Base-by-base conservation (phyloP, 2,888 invertebrate genomes). In the Aelia acuminata region DNA sequence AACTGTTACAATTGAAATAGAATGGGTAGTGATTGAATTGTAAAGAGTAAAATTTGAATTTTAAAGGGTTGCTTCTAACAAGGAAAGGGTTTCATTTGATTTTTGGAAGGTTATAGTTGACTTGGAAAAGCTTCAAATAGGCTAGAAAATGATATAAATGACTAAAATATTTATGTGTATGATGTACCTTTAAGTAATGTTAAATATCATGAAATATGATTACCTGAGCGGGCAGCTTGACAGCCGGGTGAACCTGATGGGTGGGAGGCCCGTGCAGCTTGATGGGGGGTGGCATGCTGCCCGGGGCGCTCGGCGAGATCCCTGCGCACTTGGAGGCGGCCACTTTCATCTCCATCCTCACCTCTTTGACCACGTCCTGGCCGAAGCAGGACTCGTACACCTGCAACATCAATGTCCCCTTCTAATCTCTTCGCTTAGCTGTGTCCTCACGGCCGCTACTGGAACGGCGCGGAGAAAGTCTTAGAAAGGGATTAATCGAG, bases 301-400 rank as follows among this genome's bases (percentile, higher is more conserved):
- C 49, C 5, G 88, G 88, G 50, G 47, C 88, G 63, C 88, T 85
- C 50, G 88, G 86, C 15, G 88, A 75, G 20, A 89, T 85, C 3
- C 91, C 90, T 53, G 90, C 94, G 91, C 95, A 95, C 92, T 95
- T 95, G 75, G 94, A 92, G 90, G 95, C 94, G 0, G 95, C 95
- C 31, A 94, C 93, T 91, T 94, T 95, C 93, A 95, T 94, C 92
- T 95, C 95, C 92, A 94, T 94, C 63, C 95, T 93, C 84, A 95
- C 95, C 93, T 95, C 94, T 91, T 94, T 94, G 7, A 95, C 94
- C 1, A 95, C 94, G 91, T 95, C 94, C 2, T 94, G 93, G 0
- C 95, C 95, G 90, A 95, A 95, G 91, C 95, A 95, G 91, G 95
- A 95, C 92, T 95, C 95, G 91, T 95, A 95, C 91, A 95, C 95